These are phyloP conservation scores for Lordiphosa clarofinis DNA, from an alignment of 1,140 invertebrate genomes.

Conservation along the genomic window DNA sequence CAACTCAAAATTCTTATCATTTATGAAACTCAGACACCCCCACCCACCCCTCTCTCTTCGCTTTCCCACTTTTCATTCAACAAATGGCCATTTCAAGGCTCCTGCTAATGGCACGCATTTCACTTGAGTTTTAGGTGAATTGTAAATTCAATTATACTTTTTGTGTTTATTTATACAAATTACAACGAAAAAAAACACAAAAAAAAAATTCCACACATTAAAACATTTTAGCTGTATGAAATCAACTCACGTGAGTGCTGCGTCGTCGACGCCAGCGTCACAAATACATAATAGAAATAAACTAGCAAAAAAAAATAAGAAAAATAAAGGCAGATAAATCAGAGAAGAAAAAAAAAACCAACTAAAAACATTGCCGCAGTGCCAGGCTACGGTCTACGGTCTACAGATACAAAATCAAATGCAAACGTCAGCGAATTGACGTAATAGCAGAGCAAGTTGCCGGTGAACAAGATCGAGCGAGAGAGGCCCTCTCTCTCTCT, in stretches of 20 bases:
- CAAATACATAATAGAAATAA: slow-evolving; percentile 64
- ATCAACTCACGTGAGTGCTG: slow-evolving; percentile 70
- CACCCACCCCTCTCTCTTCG: too few species aligned
- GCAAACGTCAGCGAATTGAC: slow-evolving; percentile 71
- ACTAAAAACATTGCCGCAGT: slow-evolving; percentile 71
- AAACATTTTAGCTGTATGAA: slow-evolving; percentile 65
- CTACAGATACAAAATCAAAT: slow-evolving; percentile 34
- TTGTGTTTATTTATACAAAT: slow-evolving; percentile 70
- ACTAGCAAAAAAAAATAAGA: slow-evolving; percentile 23
- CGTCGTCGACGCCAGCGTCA: slow-evolving; percentile 30
- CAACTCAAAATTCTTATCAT: slow-evolving; percentile 23
- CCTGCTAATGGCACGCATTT: too few species aligned
- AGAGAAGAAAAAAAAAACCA: slow-evolving; percentile 44
- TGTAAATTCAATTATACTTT: slow-evolving; percentile 15
- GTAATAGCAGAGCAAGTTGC: slow-evolving; percentile 54
- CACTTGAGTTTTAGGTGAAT: slow-evolving; percentile 17
- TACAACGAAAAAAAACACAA: slow-evolving; percentile 46
- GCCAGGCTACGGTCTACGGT: slow-evolving; percentile 24
- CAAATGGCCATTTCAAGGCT: too few species aligned
- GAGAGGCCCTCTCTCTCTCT: too few species aligned
- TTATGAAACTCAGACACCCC: too few species aligned
- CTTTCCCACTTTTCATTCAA: too few species aligned
- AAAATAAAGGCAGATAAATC: slow-evolving; percentile 56
- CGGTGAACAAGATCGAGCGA: slow-evolving; percentile 15
- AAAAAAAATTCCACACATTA: slow-evolving; percentile 68